Evolutionary conservation across 2,113 vertebrate genomes (phyloP).

Genomic region (Eudyptes chrysolophus): DNA sequence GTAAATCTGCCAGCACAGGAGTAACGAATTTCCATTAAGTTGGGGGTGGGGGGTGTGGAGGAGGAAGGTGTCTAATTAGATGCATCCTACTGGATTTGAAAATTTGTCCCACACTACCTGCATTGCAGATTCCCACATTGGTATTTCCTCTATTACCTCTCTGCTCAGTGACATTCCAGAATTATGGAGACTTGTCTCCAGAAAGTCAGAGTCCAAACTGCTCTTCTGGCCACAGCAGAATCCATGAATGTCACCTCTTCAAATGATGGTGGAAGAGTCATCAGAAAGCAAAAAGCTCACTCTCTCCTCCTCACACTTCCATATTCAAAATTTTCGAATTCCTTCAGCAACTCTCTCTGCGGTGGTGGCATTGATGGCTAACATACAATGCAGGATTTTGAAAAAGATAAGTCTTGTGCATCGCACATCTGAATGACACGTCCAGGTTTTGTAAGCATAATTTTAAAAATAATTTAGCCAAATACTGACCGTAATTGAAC

Average conservation of each 20-base stretch:
- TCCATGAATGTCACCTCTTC: not conserved
- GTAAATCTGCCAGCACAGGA: not conserved
- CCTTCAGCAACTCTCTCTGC: not conserved
- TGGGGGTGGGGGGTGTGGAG: rapidly evolving
- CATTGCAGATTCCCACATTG: not conserved
- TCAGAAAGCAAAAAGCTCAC: not conserved
- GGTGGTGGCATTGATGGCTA: not conserved
- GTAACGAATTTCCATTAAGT: not conserved
- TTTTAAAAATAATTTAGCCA: not conserved
- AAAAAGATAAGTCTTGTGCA: not conserved
- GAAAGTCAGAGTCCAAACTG: not conserved
- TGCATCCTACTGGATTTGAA: not conserved
- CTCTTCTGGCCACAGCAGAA: not conserved
- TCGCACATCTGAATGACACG: not conserved
- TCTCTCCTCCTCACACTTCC: not conserved
- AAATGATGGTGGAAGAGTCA: rapidly evolving
- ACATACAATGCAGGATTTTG: not conserved
- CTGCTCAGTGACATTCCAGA: not conserved
- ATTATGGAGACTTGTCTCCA: not conserved
- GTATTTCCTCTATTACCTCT: not conserved
- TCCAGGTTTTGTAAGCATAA: not conserved
- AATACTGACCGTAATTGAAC: not conserved
- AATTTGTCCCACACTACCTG: not conserved
- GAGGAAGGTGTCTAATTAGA: not conserved
- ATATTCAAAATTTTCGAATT: not conserved